These are phyloP conservation scores for Cromileptes altivelis DNA, from an alignment of 2,113 vertebrate genomes.

Conservation along the genomic window DNA sequence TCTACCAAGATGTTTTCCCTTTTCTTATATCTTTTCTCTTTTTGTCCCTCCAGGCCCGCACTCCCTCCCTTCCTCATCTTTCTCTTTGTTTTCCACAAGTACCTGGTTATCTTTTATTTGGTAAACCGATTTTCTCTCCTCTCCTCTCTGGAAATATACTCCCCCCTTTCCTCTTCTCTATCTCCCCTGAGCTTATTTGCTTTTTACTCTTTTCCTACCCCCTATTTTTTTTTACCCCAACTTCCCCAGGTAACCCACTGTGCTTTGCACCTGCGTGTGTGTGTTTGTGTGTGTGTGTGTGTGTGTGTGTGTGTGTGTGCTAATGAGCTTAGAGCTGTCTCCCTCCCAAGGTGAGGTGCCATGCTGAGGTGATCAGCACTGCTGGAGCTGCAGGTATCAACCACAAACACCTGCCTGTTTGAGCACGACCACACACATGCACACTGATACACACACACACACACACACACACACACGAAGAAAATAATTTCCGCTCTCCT, in stretches of 20 bases:
- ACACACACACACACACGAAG: conserved; percentile 3
- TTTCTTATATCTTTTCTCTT: conserved; percentile 30
- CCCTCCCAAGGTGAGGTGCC: conserved; percentile 77
- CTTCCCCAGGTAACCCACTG: conserved; percentile 24
- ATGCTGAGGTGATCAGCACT: conserved; percentile 76
- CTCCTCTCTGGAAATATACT: conserved; percentile 17
- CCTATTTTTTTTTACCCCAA: conserved; percentile 8
- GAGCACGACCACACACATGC: conserved; percentile 32
- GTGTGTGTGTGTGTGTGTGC: conserved; percentile 27
- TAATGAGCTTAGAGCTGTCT: conserved; percentile 81
- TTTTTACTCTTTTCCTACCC: not conserved
- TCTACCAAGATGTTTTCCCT: conserved; percentile 23
- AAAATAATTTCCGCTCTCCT: conserved; percentile 35
- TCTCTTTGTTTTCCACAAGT: conserved; percentile 47
- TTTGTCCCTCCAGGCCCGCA: conserved; percentile 17
- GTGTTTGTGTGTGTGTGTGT: conserved; percentile 24
- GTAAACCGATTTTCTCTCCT: conserved; percentile 30
- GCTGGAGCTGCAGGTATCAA: conserved; percentile 80
- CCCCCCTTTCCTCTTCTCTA: conserved; percentile 18
- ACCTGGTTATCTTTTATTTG: conserved; percentile 28
- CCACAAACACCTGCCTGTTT: conserved; percentile 76
- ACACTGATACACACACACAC: conserved; percentile 24
- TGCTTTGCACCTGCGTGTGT: conserved; percentile 24
- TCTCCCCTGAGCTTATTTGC: conserved; percentile 23
- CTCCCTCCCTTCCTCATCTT: conserved; percentile 13